Base-by-base conservation (phyloP, 2,113 vertebrate species). In the Phrynosoma platyrhinos region DNA sequence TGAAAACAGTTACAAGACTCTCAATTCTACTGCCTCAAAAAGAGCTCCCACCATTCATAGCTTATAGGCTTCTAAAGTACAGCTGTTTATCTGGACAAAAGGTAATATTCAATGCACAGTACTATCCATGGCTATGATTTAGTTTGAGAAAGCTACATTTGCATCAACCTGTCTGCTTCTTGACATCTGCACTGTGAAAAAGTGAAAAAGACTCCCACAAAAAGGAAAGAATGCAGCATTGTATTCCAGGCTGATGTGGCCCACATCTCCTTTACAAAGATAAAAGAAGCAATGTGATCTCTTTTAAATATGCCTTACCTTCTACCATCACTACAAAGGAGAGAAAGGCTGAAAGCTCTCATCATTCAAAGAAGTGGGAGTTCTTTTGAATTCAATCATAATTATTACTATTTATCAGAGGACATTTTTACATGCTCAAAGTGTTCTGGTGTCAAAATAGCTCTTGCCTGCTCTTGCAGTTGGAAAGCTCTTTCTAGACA, bases 71-170 rank as follows among this genome's bases (percentile, higher is more conserved):
- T 53, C 53, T 71, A 72, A 87, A 72, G 66, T 42, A n/a, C 79
- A 87, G 71, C 36, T 75, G 27, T 18, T 75, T 58, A 87, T 81
- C 78, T 64, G 27, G 27, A 53, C 62, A 86, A 79, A 86, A 86
- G 62, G 42, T 79, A 40, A 18, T 86, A 68, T 52, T 42, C 30
- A 62, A 82, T 53, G 82, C 14, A 66, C 25, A 36, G 71, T 55
- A 75, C 66, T 64, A 21, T 36, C 55, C 62, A 20, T 66, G 55
- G 30, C 25, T 87, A 87, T 27, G 16, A 69, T 74, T 87, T 27
- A 66, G 4, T 9, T 25, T 47, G 12, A 79, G 52, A 69, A n/a
- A 84, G 42, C 30, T 83, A 32, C 9, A 72, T 27, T 42, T 86
- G 62, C 84, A 68, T 14, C 58, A 23, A 64, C 4, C 18, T 79